Conservation (phyloP, 1,140 invertebrate genomes). For the Laodelphax striatellus region DNA sequence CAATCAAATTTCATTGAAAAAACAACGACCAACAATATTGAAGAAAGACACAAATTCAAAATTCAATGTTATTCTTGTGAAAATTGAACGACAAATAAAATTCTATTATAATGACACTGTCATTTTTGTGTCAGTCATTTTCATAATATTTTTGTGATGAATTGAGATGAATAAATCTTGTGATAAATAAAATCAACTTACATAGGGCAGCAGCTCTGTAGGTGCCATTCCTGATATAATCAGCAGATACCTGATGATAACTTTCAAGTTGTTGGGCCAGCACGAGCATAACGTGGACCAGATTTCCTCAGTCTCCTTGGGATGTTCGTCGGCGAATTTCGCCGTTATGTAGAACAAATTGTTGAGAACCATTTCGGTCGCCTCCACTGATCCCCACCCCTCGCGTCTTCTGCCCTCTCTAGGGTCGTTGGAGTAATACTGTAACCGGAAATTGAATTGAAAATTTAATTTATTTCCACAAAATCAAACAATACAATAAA, state of each 20-base stretch:
- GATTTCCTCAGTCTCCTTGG: slow-evolving; percentile 86
- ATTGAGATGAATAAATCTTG: no score
- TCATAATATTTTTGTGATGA: no score
- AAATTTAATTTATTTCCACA: no score
- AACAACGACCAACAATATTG: no score
- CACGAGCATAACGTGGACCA: slow-evolving; percentile 92
- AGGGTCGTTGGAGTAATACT: slow-evolving; percentile 62
- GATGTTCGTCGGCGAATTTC: slow-evolving; percentile 93
- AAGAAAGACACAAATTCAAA: no score
- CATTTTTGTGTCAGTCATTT: no score
- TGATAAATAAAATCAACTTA: slow-evolving; percentile 38
- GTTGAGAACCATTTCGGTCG: slow-evolving; percentile 99
- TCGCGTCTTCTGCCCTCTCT: slow-evolving; percentile 57
- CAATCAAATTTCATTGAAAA: no score
- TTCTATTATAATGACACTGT: no score
- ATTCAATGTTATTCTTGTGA: no score
- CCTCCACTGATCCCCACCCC: slow-evolving; percentile 94
- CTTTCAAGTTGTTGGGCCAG: slow-evolving; percentile 94
- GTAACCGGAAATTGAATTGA: slow-evolving; percentile 23
- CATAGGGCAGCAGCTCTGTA: slow-evolving; percentile 76
- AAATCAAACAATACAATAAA: no score
- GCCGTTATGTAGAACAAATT: slow-evolving; percentile 97
- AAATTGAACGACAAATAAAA: no score
- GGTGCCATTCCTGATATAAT: slow-evolving; percentile 94
- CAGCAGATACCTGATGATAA: slow-evolving; percentile 94